phyloP scores from a whole-genome alignment of 2,113 vertebrate genomes.

The Barnardius zonarius region DNA sequence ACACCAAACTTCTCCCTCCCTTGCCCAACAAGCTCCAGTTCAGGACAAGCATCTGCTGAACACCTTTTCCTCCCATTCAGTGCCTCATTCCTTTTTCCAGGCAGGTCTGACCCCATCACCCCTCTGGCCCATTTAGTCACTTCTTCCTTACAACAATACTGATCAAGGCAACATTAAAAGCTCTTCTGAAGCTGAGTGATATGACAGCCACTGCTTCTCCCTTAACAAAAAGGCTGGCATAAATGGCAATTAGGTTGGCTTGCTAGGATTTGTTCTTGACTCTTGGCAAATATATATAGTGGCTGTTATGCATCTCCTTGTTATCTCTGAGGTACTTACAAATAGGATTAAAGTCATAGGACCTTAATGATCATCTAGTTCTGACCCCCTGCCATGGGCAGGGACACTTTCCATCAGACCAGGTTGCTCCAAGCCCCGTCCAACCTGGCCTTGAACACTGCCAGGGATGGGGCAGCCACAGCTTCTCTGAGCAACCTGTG shows the following conservation, averaged over 20 bases:
- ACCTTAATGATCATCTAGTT: background rate
- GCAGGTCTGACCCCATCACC: background rate
- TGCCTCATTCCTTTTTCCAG: background rate
- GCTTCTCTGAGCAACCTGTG: background rate
- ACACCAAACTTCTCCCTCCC: background rate
- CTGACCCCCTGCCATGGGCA: background rate
- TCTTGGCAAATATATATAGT: conserved; percentile 23
- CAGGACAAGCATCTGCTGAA: background rate
- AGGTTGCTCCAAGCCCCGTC: background rate
- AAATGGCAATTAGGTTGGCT: conserved; percentile 53
- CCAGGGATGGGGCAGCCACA: background rate
- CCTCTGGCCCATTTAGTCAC: background rate
- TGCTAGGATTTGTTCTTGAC: conserved; percentile 43
- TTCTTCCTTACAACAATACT: background rate
- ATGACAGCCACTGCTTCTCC: background rate
- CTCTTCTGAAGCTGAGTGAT: background rate
- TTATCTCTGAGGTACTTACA: conserved; percentile 29
- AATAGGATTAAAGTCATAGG: background rate
- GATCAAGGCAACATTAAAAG: background rate
- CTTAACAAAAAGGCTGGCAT: background rate
- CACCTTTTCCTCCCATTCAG: background rate
- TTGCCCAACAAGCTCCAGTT: background rate
- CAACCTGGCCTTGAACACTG: background rate
- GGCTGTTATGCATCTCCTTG: conserved; percentile 18
- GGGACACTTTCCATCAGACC: background rate